These are phyloP conservation scores for Melanogrammus aeglefinus DNA, from an alignment of 2,797 vertebrate genomes.

Conservation along the genomic window DNA sequence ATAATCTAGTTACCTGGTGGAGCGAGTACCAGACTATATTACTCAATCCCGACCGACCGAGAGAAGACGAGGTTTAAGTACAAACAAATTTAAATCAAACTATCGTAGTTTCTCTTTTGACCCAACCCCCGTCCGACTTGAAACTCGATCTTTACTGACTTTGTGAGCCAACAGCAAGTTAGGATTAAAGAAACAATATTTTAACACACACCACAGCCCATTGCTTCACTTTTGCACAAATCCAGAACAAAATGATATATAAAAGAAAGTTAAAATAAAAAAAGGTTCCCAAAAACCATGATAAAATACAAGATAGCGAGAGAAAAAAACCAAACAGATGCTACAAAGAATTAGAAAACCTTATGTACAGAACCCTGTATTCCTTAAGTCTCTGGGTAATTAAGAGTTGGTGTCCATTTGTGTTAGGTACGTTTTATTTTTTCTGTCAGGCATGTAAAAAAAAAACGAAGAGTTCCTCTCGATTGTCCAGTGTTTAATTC, in stretches of 20 bases:
- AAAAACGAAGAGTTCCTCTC: slow-evolving; percentile 33
- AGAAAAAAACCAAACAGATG: slow-evolving; percentile 66
- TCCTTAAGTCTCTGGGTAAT: slow-evolving; percentile 74
- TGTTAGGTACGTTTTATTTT: slow-evolving; percentile 63
- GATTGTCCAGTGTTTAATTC: slow-evolving; percentile 38
- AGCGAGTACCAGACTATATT: neutral
- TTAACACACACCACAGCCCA: slow-evolving; percentile 35
- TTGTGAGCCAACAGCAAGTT: slow-evolving; percentile 73
- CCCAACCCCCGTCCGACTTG: slow-evolving; percentile 13
- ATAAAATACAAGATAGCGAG: slow-evolving; percentile 53
- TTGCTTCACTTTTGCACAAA: slow-evolving; percentile 22
- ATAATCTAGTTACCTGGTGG: neutral
- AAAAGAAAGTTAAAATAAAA: slow-evolving; percentile 43
- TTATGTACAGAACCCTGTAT: slow-evolving; percentile 99
- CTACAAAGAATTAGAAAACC: slow-evolving; percentile 95
- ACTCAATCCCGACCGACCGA: neutral
- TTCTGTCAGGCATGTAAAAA: slow-evolving; percentile 66
- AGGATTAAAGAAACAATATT: slow-evolving; percentile 67
- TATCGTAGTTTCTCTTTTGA: neutral
- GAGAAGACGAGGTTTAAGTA: neutral
- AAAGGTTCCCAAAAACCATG: slow-evolving; percentile 77
- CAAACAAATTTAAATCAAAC: neutral
- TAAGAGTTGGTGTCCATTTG: slow-evolving; percentile 61
- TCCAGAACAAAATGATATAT: neutral
- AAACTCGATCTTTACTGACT: slow-evolving; percentile 74